Base-by-base conservation (phyloP, 2,888 invertebrate genomes). In the Agrotis segetum region DNA sequence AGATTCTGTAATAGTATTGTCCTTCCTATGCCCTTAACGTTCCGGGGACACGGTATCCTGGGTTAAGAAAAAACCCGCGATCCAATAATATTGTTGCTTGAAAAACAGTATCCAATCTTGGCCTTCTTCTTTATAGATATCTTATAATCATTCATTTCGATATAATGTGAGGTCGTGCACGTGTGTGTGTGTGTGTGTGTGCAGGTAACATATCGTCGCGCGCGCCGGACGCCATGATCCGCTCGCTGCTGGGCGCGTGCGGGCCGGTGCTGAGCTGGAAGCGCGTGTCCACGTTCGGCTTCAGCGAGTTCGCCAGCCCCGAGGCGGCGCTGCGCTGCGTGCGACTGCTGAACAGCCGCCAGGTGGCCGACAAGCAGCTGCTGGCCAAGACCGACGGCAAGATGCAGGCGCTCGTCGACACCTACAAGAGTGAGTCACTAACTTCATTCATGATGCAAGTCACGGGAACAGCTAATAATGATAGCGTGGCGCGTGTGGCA, bases 381-480 rank as follows among this genome's bases (percentile, higher is more conserved):
- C 98, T 99, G 73, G 99, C 99, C 44, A 98, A 99, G 96, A 99
- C 99, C 40, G 99, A 99, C 96, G 99, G 99, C 75, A 99, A 99
- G 97, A 99, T 99, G 88, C 99, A 99, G 96, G 98, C 98, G 72
- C 97, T 99, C 78, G 97, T 99, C 82, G 99, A 99, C 92, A 98
- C 99, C 80, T 99, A 99, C 94, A 99, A 99, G 97, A 98, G 98
- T 97, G 87, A 91, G 93, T 84, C 6, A 7, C 34, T 1, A 5
- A 34, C 34, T 5, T 34, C 34, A 4, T 34, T 9, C 40, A 40
- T 9, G 4, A 2, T 7, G 34, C 34, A 7, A 7, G 9, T 11
- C 40, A 40, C 40, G 40, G 40, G 11, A 5, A 11, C 2, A 40
- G 40, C 40, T 40, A 40, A 40, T 40, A 40, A 40, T 40, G 11